These are phyloP conservation scores for Apodemia hepburni DNA, from an alignment of 2,888 invertebrate species.

Conservation along the genomic window DNA sequence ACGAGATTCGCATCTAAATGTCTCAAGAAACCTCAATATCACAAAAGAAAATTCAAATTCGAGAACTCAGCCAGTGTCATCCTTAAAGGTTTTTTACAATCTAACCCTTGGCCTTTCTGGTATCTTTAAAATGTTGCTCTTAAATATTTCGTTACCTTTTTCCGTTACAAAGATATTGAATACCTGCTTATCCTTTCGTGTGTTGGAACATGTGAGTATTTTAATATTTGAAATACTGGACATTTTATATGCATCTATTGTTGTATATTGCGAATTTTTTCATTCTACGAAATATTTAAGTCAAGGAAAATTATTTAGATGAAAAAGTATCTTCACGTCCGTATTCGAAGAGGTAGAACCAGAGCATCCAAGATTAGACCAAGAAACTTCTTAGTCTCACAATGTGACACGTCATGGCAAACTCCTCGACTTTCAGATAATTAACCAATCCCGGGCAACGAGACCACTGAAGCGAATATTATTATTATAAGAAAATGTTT, in stretches of 20 bases:
- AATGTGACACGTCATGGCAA: too few species aligned
- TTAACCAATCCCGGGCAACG: too few species aligned
- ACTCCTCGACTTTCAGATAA: too few species aligned
- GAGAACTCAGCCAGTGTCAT: not conserved
- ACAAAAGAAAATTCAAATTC: slow-evolving; percentile 10
- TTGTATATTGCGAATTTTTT: too few species aligned
- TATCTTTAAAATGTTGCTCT: not conserved
- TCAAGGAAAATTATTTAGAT: too few species aligned
- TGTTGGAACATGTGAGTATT: not conserved
- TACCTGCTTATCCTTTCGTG: not conserved
- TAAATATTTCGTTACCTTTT: not conserved
- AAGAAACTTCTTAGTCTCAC: too few species aligned
- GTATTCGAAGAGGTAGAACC: too few species aligned
- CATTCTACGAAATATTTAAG: too few species aligned
- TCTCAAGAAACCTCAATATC: not conserved
- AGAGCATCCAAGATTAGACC: too few species aligned
- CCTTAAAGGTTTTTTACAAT: slow-evolving; percentile 1
- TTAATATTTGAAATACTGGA: not conserved
- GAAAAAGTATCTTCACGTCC: too few species aligned
- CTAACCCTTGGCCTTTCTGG: slow-evolving; percentile 4
- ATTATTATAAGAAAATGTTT: too few species aligned
- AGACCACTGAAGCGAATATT: too few species aligned
- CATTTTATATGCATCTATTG: not conserved
- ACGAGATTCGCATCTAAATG: slow-evolving; percentile 1
- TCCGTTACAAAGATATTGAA: not conserved